Evolutionary conservation across 2,888 invertebrate genomes (phyloP).

Genomic region (Odontomyia ornata): DNA sequence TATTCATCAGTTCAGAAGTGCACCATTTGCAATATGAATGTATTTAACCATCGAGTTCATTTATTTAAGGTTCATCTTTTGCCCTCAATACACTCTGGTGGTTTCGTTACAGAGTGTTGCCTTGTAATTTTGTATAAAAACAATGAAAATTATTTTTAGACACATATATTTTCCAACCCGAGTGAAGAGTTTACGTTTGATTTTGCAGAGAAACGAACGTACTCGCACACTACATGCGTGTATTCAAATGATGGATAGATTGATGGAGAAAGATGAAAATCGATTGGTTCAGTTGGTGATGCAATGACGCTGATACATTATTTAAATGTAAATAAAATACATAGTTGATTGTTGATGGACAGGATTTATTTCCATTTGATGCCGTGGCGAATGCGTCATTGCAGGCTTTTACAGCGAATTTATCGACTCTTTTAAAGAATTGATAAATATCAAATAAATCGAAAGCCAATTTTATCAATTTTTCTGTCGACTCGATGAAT

Average conservation of each 20-base stretch:
- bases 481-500: too few species aligned
- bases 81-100: not conserved
- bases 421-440: too few species aligned
- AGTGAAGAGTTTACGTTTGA: too few species aligned
- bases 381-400: too few species aligned
- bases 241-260: not conserved
- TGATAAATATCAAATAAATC: too few species aligned
- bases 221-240: too few species aligned
- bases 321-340: not conserved
- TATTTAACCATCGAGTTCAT: not conserved
- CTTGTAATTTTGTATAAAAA: not conserved
- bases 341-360: too few species aligned
- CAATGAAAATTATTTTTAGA: conserved; percentile 6
- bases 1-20: not conserved
- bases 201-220: too few species aligned
- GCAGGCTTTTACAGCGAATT: too few species aligned
- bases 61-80: not conserved
- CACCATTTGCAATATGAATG: not conserved
- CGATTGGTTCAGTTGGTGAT: not conserved
- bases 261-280: not conserved
- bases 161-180: not conserved
- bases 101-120: not conserved
- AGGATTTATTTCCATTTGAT: too few species aligned
- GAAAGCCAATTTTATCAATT: too few species aligned
- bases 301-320: not conserved